Evolutionary conservation across 2,113 vertebrate genomes (phyloP).

Genomic region (Centropus unirufus): DNA sequence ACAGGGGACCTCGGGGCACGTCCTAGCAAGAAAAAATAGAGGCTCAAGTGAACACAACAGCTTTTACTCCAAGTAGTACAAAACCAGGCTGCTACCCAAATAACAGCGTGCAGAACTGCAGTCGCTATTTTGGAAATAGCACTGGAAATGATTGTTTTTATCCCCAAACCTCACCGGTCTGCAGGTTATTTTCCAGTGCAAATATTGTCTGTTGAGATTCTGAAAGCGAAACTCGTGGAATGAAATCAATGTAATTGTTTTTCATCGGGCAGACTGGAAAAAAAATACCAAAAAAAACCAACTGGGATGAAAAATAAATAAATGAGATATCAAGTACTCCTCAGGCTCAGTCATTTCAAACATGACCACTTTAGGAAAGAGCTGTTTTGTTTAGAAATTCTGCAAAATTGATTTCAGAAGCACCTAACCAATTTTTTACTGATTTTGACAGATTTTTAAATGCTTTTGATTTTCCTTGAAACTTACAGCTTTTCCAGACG

Average conservation of each 20-base stretch:
- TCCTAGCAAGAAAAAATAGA: neutral
- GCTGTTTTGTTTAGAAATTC: neutral
- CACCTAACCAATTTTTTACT: neutral
- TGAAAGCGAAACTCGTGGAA: neutral
- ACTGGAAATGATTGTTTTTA: neutral
- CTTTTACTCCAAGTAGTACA: neutral
- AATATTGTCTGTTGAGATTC: neutral
- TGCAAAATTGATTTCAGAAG: neutral
- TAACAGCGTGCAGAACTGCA: neutral
- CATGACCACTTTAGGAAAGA: neutral
- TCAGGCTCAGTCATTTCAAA: neutral
- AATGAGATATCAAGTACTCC: neutral
- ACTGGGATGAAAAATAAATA: neutral
- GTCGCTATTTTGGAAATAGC: neutral
- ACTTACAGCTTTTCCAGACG: slow-evolving; percentile 1
- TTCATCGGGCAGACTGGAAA: neutral
- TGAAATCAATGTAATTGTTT: neutral
- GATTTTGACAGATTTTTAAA: neutral
- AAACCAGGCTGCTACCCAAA: neutral
- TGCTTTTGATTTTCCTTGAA: neutral
- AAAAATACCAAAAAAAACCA: neutral
- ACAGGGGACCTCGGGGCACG: neutral
- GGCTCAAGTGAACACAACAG: neutral
- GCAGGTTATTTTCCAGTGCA: neutral
- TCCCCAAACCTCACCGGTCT: neutral